Percentiles rank a stretch among this genome's conserved stretches.
Conservation (phyloP, 2,797 vertebrate species). For the Melanotaenia trifasciata region DNA sequence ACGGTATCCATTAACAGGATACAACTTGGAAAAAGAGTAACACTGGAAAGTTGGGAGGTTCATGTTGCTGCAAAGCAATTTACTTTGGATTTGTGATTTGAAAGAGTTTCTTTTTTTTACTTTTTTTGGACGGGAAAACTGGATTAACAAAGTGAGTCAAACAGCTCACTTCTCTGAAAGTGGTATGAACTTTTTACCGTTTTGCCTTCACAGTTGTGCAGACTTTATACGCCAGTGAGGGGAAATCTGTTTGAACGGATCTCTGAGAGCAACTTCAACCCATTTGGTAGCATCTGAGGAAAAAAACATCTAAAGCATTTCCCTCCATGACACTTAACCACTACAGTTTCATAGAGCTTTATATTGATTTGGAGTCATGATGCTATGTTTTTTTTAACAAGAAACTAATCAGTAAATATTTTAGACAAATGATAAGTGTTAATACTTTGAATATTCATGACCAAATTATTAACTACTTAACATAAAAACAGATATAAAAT, state of each 20-base stretch:
- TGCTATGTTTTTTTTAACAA: background rate
- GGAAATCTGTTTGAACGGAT: slow-evolving; percentile 17
- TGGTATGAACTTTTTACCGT: slow-evolving; percentile 46
- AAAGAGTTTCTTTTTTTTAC: slow-evolving; percentile 1
- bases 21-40: slow-evolving; percentile 39
- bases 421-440: no score
- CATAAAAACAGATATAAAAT: background rate
- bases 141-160: slow-evolving; percentile 54
- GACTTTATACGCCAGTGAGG: slow-evolving; percentile 10
- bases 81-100: slow-evolving; percentile 49
- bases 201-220: slow-evolving; percentile 16
- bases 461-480: background rate
- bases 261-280: slow-evolving; percentile 15
- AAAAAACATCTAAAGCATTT: slow-evolving; percentile 40
- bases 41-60: slow-evolving; percentile 45
- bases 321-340: background rate
- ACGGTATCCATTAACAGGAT: slow-evolving; percentile 47
- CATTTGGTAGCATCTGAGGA: slow-evolving; percentile 8
- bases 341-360: slow-evolving; percentile 1
- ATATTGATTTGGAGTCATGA: background rate
- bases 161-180: slow-evolving; percentile 37
- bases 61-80: slow-evolving; percentile 38
- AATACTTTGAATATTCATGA: no score
- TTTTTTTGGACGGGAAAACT: slow-evolving; percentile 36
- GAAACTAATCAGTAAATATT: background rate